These are phyloP conservation scores for Cranoglanis bouderius DNA, from an alignment of 2,113 vertebrate genomes.

Conservation along the genomic window DNA sequence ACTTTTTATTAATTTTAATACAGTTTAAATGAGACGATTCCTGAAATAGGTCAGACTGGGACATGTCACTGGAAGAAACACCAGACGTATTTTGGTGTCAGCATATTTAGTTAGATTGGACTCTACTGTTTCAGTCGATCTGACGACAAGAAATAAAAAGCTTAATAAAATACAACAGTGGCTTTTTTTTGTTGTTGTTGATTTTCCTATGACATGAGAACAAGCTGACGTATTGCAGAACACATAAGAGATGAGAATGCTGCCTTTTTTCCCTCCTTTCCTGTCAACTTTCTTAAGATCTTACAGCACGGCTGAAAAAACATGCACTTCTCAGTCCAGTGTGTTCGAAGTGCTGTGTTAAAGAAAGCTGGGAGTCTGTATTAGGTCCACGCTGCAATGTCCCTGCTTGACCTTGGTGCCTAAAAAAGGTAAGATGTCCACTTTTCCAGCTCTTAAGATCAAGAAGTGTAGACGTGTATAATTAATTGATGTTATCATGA, in stretches of 20 bases:
- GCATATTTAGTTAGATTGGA: background rate
- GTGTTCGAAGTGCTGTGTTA: background rate
- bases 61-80: background rate
- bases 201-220: background rate
- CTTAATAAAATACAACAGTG: background rate
- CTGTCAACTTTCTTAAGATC: background rate
- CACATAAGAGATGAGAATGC: background rate
- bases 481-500: background rate
- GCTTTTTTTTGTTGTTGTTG: background rate
- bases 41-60: background rate
- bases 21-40: background rate
- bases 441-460: background rate
- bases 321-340: background rate
- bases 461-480: background rate
- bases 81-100: background rate
- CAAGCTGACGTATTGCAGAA: background rate
- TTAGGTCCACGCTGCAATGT: slow-evolving; percentile 68
- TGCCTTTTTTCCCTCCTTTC: background rate
- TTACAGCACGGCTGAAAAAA: background rate
- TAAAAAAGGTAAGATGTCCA: slow-evolving; percentile 11
- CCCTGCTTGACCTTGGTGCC: slow-evolving; percentile 72
- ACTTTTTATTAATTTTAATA: background rate
- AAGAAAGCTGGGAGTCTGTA: slow-evolving; percentile 40
- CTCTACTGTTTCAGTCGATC: background rate
- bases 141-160: background rate